These are phyloP conservation scores for Troilus luridus DNA, from an alignment of 2,888 invertebrate species.

Conservation along the genomic window DNA sequence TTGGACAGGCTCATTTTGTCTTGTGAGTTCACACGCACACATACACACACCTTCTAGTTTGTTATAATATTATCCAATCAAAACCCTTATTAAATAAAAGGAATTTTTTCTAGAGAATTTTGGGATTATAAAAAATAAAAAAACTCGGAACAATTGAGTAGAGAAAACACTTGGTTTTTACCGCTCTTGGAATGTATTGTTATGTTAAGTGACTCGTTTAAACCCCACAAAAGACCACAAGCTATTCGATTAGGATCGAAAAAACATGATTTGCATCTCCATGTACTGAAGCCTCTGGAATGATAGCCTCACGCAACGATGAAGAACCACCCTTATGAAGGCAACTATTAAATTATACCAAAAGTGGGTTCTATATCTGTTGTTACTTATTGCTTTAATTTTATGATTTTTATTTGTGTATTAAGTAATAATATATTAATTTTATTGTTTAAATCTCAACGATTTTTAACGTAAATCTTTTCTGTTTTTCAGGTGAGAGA, in stretches of 20 bases:
- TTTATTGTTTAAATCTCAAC: not conserved
- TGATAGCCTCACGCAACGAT: not conserved
- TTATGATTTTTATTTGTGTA: not conserved
- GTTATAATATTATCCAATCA: not conserved
- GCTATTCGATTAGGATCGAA: not conserved
- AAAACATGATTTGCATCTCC: constrained; percentile 18
- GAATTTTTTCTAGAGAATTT: not conserved
- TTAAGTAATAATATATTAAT: not conserved
- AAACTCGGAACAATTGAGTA: not conserved
- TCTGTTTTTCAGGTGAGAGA: not conserved
- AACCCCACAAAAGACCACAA: not conserved
- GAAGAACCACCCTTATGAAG: not conserved
- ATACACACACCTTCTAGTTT: too few species aligned
- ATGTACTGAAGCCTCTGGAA: not conserved
- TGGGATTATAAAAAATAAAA: not conserved
- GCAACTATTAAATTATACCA: not conserved
- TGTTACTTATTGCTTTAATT: not conserved
- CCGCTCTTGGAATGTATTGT: not conserved
- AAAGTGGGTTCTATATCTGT: not conserved
- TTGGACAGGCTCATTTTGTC: too few species aligned
- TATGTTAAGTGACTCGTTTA: not conserved
- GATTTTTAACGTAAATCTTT: not conserved
- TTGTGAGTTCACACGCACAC: too few species aligned
- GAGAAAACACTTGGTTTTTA: constrained; percentile 12
- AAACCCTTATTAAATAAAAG: not conserved